These are phyloP conservation scores for Gavia stellata DNA, from an alignment of 2,113 vertebrate genomes.

Conservation along the genomic window DNA sequence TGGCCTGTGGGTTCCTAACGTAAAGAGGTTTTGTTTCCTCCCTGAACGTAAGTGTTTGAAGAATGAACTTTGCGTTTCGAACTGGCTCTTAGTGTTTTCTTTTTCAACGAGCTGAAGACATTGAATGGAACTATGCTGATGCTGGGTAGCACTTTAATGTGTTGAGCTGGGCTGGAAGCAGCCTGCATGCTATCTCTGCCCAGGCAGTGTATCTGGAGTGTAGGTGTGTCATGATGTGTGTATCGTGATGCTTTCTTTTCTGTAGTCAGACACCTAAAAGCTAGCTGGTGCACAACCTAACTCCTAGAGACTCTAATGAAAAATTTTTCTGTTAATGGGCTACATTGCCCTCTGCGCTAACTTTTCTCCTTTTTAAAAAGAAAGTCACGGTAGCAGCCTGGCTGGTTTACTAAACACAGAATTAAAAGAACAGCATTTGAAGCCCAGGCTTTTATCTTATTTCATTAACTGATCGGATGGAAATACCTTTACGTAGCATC, in stretches of 20 bases:
- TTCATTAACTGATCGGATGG: background rate
- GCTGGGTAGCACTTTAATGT: background rate
- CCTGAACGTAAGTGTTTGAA: background rate
- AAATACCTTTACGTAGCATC: background rate
- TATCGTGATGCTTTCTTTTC: background rate
- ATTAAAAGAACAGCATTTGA: background rate
- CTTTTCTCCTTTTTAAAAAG: background rate
- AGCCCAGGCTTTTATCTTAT: background rate
- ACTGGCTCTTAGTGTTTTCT: background rate
- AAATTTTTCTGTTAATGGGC: background rate
- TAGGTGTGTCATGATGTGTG: too few species aligned
- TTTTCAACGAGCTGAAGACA: background rate
- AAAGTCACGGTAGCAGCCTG: background rate
- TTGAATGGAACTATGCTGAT: background rate
- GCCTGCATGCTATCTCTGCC: fast-evolving
- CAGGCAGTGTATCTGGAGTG: fast-evolving
- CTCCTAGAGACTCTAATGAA: background rate
- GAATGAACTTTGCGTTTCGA: background rate
- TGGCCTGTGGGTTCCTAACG: background rate
- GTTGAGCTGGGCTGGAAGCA: background rate
- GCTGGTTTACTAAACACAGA: background rate
- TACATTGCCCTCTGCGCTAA: background rate
- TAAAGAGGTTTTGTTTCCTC: background rate
- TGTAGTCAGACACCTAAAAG: background rate
- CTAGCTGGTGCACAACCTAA: too few species aligned